Base-by-base conservation (phyloP, 2,888 invertebrate genomes). In the Margaritifera margaritifera region DNA sequence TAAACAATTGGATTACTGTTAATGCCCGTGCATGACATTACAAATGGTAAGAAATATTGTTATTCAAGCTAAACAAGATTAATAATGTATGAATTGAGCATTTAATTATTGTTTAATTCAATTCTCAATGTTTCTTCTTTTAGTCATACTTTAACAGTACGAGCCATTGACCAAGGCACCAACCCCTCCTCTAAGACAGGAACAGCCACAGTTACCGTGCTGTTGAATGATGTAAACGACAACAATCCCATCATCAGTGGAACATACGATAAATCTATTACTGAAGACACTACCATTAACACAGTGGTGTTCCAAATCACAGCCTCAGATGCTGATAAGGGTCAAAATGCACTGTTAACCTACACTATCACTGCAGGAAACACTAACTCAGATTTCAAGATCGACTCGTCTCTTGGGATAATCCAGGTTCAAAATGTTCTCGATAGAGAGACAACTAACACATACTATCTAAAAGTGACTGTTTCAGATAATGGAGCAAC, bases 201-300 rank as follows among this genome's bases (percentile, higher is more conserved):
- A 11, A 83, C 80, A 1, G 79, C 80, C 15, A 86, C 83, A 6
- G 71, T 86, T 25, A 85, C 81, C 18, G 72, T 87, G 4, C 31
- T 71, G 4, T 62, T 87, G 19, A 68, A 63, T 24, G 84, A 84
- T 63, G 79, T 82, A n/a, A 87, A 87, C 69, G 86, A 87, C 68
- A 82, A 85, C 67, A 55, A 62, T 27, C 87, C 87, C 6, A 67
- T 73, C 15, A 75, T 84, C 19, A 66, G 61, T 20, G 81, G 83
- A 15, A 71, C 76, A 15, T 84, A 85, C 58, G 71, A 73, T 25
- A 69, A 66, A 20, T 72, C 72, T 3, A 65, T 84, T 15, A 5
- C 77, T 2, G 87, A 87, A 70, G 74, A 80, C 68, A 73, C 81
- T 11, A 66, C 68, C 11, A 63, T 80, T 18, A 82, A 83, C 31